Percentiles rank a stretch among this genome's conserved stretches.
These are phyloP conservation scores for Trypoxylon attenuatum DNA, from an alignment of 2,888 invertebrate genomes.

Conservation along the genomic window DNA sequence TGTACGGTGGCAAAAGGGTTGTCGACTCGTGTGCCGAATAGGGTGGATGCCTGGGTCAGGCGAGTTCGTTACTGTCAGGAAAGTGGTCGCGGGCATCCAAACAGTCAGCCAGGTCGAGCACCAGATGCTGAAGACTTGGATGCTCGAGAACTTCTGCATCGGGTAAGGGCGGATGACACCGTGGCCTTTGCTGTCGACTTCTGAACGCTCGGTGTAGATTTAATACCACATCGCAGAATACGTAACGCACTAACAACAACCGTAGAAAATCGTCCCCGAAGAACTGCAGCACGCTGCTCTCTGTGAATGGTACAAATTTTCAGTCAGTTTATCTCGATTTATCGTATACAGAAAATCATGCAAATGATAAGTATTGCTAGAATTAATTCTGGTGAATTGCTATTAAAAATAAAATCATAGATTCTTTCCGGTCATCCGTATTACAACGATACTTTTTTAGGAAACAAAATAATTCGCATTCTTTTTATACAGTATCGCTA, in stretches of 20 bases:
- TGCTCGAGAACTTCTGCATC: conserved; percentile 91
- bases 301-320: conserved; percentile 52
- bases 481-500: too few relatives aligned
- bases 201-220: conserved; percentile 91
- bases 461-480: too few relatives aligned
- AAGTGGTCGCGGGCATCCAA: conserved; percentile 88
- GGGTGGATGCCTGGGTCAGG: conserved; percentile 79
- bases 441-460: too few relatives aligned
- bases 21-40: conserved; percentile 69
- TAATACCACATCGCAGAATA: conserved; percentile 94
- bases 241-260: conserved; percentile 89
- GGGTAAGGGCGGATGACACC: conserved; percentile 90
- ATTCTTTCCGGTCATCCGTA: too few relatives aligned
- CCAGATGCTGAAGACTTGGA: conserved; percentile 84
- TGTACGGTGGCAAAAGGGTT: conserved; percentile 66
- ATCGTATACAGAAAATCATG: too few relatives aligned
- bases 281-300: conserved; percentile 82
- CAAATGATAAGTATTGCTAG: too few relatives aligned
- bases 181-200: conserved; percentile 89
- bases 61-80: conserved; percentile 79
- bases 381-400: too few relatives aligned
- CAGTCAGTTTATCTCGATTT: neutral
- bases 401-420: too few relatives aligned
- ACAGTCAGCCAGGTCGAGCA: conserved; percentile 88
- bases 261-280: conserved; percentile 97